These are phyloP conservation scores for Nomia melanderi DNA, from an alignment of 1,140 invertebrate genomes.

Conservation along the genomic window DNA sequence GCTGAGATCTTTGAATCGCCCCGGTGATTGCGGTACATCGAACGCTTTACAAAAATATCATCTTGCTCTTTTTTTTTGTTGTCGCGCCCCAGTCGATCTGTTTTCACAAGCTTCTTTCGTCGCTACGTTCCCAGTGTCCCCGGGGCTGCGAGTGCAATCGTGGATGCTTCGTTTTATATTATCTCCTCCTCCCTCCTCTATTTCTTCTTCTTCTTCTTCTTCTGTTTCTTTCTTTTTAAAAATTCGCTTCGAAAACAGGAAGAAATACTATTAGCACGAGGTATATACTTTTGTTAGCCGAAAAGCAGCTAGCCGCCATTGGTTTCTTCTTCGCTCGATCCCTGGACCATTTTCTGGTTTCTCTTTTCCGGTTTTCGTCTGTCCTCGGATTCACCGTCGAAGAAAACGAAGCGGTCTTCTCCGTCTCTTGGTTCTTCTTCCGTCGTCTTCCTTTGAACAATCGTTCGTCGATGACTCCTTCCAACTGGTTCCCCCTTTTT, in stretches of 20 bases:
- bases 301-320: conserved; percentile 19
- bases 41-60: conserved; percentile 80
- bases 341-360: not conserved
- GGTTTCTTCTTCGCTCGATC: not conserved
- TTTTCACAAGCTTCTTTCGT: not conserved
- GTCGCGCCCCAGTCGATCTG: not conserved
- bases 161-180: conserved; percentile 11
- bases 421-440: not conserved
- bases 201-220: not conserved
- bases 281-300: conserved; percentile 18
- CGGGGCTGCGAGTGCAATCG: conserved; percentile 27
- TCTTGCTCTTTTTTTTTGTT: conserved; percentile 51
- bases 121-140: no score
- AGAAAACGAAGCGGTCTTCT: conserved; percentile 38
- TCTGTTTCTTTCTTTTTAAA: conserved; percentile 16
- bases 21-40: conserved; percentile 75
- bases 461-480: not conserved
- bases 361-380: not conserved
- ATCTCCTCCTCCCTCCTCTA: no score
- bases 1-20: conserved; percentile 75
- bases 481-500: no score
- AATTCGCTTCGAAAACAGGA: conserved; percentile 21
- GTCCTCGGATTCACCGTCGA: not conserved
- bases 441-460: not conserved
- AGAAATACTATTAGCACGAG: conserved; percentile 35